phyloP scores from a whole-genome alignment of 2,113 vertebrate species.

The Cryptoleucopteryx plumbea region DNA sequence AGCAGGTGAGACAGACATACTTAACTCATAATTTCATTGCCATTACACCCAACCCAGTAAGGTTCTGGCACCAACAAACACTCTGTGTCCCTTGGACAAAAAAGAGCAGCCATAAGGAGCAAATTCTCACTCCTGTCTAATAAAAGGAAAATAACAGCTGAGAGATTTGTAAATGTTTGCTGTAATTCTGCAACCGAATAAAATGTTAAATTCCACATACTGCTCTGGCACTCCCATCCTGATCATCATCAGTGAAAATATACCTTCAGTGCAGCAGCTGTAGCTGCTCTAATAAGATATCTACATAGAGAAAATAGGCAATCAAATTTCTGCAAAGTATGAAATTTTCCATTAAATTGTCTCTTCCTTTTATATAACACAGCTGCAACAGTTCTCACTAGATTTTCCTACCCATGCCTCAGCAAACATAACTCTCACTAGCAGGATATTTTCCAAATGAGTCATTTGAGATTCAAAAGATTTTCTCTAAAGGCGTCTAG shows the following conservation, averaged over 20 bases:
- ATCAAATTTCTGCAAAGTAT: slow-evolving; percentile 80
- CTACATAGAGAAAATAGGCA: slow-evolving; percentile 79
- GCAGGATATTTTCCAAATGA: slow-evolving; percentile 51
- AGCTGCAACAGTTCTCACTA: slow-evolving; percentile 72
- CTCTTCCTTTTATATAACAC: slow-evolving; percentile 74
- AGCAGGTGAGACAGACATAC: slow-evolving; percentile 5
- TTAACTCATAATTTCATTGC: neutral
- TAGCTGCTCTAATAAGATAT: slow-evolving; percentile 69
- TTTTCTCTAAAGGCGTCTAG: neutral
- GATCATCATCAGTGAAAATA: slow-evolving; percentile 61
- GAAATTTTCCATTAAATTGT: slow-evolving; percentile 75
- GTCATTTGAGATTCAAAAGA: slow-evolving; percentile 38
- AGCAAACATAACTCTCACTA: slow-evolving; percentile 34
- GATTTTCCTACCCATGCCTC: slow-evolving; percentile 59
- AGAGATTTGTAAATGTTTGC: slow-evolving; percentile 58
- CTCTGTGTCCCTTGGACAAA: slow-evolving; percentile 14
- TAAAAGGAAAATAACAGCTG: slow-evolving; percentile 46
- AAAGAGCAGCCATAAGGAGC: slow-evolving; percentile 10
- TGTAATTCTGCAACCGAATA: slow-evolving; percentile 51
- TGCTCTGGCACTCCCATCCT: slow-evolving; percentile 7
- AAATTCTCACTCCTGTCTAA: slow-evolving; percentile 7
- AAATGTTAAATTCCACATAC: slow-evolving; percentile 44
- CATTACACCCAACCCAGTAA: neutral
- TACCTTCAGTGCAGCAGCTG: slow-evolving; percentile 71
- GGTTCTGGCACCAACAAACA: neutral